A percentile compares a stretch with the other conserved stretches of the same genome.
phyloP scores from a whole-genome alignment of 2,888 invertebrate species.

The Harmothoe impar region DNA sequence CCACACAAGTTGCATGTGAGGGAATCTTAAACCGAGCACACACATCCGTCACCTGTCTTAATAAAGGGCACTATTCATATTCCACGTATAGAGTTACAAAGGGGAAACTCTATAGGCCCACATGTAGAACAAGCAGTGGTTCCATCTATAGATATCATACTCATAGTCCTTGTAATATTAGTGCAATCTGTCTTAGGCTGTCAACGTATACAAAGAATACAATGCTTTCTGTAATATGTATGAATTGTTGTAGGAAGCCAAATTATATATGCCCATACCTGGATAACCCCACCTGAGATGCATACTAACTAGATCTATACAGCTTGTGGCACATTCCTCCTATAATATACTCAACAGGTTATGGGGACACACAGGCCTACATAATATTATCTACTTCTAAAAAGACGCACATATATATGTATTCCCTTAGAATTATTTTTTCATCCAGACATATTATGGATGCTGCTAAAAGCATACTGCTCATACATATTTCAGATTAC shows the following conservation, averaged over 20 bases:
- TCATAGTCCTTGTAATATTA: too few relatives aligned
- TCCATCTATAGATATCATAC: too few relatives aligned
- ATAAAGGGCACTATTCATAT: not conserved
- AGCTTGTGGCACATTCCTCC: not conserved
- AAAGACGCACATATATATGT: too few relatives aligned
- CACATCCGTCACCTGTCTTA: not conserved
- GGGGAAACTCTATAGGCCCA: too few relatives aligned
- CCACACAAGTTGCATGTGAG: not conserved
- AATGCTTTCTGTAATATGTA: slow-evolving; percentile 43
- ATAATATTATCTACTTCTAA: too few relatives aligned
- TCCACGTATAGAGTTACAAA: not conserved
- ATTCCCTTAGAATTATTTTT: too few relatives aligned
- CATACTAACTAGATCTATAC: not conserved
- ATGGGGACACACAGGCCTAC: not conserved
- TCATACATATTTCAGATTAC: too few relatives aligned
- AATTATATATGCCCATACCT: slow-evolving; percentile 30
- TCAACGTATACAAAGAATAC: slow-evolving; percentile 1
- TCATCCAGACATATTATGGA: too few relatives aligned
- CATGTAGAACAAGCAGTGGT: too few relatives aligned
- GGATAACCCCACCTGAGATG: not conserved
- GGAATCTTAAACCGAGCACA: slow-evolving; percentile 4
- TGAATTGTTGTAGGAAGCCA: slow-evolving; percentile 31
- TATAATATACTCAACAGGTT: not conserved
- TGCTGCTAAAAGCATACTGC: too few relatives aligned
- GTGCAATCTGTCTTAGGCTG: not conserved